Base-by-base conservation (phyloP, 2,888 invertebrate species). In the Chaetogeoica ovagalla region DNA sequence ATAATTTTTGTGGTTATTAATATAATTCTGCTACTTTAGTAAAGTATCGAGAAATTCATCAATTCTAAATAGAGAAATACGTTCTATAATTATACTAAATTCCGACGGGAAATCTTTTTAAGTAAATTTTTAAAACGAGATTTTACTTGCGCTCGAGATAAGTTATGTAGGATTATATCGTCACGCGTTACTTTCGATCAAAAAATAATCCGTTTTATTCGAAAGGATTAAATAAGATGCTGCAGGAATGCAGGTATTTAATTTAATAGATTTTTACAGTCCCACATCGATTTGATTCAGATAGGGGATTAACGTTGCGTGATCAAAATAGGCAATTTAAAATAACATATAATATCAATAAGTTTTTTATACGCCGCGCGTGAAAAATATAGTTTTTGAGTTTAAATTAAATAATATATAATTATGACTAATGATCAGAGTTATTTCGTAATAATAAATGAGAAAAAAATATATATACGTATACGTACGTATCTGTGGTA, bases 201-300 rank as follows among this genome's bases (percentile, higher is more conserved):
- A 55, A 68, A 15, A 30, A 66, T 15, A 55, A 19, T 55, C 21
- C n/a, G n/a, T 52, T 37, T 63, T 19, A 57, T 17, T 37, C 39
- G 17, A 37, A 65, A 55, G 55, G 74, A 65, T 74, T 74, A 65
- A 55, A 21, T 65, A 55, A 65, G 39, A 65, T 74, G 48, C 11
- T 19, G 19, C 17, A 3, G 21, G 15, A 19, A 55, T 52, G 30
- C 4, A 17, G 39, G 37, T 11, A 21, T 65, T 74, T 65, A 63
- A 55, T 74, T 21, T 65, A 74, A 74, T 74, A 17, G 74, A 74
- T 74, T 74, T 30, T 65, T 65, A 37, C 55, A 21, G 55, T 63
- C 39, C n/a, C 63, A 55, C 21, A 39, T 17, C 37, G 37, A 55
- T 65, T 39, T 39, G 55, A 39, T 74, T 55, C 4, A 17, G 15